Conservation (phyloP, 2,113 vertebrate species). For the Bombycilla garrulus region DNA sequence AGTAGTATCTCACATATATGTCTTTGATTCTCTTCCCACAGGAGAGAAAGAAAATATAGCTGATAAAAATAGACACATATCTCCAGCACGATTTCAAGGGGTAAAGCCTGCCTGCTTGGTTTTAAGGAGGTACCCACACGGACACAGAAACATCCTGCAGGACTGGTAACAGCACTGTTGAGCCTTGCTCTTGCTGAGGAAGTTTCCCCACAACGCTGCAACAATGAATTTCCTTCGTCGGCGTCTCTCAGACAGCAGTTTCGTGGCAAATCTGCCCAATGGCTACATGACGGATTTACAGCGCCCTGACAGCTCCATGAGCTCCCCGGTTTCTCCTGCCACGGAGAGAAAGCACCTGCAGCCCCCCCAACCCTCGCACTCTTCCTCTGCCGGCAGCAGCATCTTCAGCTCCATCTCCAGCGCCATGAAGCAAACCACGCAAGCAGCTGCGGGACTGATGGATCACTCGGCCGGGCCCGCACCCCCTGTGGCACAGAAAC, state of each 20-base stretch:
- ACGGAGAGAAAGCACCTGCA: conserved; percentile 80
- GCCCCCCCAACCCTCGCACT: conserved; percentile 64
- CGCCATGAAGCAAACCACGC: conserved; percentile 85
- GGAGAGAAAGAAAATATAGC: neutral
- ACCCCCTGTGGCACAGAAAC: conserved; percentile 76
- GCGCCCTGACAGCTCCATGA: conserved; percentile 82
- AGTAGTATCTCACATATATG: neutral
- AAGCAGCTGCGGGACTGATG: conserved; percentile 73
- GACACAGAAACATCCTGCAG: neutral
- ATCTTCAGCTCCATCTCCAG: conserved; percentile 96
- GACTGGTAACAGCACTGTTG: neutral
- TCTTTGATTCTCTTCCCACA: neutral
- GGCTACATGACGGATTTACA: conserved; percentile 97
- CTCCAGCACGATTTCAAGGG: neutral
- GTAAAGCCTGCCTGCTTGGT: neutral
- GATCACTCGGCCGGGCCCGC: conserved; percentile 68
- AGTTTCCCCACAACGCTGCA: neutral
- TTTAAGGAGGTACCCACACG: neutral
- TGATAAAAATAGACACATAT: neutral
- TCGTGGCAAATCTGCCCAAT: conserved; percentile 94
- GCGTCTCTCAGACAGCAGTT: conserved; percentile 96
- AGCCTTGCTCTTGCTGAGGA: neutral
- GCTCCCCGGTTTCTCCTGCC: conserved; percentile 84
- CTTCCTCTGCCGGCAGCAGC: conserved; percentile 72
- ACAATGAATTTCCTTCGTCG: conserved; percentile 95